Conservation (phyloP, 1,140 invertebrate species). For the Telenomus remus region DNA sequence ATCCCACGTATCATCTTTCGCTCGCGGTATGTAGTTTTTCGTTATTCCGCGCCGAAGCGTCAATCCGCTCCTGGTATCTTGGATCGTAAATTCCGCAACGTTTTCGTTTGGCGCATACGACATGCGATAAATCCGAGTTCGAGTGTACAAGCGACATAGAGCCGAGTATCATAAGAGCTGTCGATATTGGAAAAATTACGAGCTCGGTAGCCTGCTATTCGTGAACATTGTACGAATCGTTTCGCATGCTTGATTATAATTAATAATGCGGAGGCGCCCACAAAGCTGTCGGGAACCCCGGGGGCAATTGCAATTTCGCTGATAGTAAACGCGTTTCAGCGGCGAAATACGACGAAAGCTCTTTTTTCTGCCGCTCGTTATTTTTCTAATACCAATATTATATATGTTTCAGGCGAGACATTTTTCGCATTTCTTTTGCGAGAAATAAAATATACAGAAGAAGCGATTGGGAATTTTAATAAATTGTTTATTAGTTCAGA, state of each 20-base stretch:
- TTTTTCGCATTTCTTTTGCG: not conserved
- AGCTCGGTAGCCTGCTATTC: conserved; percentile 55
- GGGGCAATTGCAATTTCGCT: conserved; percentile 60
- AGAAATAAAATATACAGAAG: no score
- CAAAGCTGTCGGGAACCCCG: conserved; percentile 68
- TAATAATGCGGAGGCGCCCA: conserved; percentile 71
- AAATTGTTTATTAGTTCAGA: no score
- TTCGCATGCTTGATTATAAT: conserved; percentile 75
- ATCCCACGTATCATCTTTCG: conserved; percentile 52
- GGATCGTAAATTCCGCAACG: conserved; percentile 53
- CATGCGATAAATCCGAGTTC: conserved; percentile 59
- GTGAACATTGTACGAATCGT: conserved; percentile 63
- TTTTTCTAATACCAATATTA: conserved; percentile 14
- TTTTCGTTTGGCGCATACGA: conserved; percentile 57
- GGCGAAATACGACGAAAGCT: conserved; percentile 39
- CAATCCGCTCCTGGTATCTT: conserved; percentile 46
- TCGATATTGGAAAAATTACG: conserved; percentile 62
- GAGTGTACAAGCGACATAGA: conserved; percentile 56
- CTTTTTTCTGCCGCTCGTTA: conserved; percentile 14
- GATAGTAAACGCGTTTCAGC: conserved; percentile 56
- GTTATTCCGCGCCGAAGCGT: conserved; percentile 42
- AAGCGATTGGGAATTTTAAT: no score
- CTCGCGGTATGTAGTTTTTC: conserved; percentile 33
- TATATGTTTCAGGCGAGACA: conserved; percentile 23
- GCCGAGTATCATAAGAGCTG: conserved; percentile 53